Evolutionary conservation across 2,888 invertebrate genomes (phyloP), one percentile per base, ranked within the genome.

Genomic region (Serripes groenlandicus): DNA sequence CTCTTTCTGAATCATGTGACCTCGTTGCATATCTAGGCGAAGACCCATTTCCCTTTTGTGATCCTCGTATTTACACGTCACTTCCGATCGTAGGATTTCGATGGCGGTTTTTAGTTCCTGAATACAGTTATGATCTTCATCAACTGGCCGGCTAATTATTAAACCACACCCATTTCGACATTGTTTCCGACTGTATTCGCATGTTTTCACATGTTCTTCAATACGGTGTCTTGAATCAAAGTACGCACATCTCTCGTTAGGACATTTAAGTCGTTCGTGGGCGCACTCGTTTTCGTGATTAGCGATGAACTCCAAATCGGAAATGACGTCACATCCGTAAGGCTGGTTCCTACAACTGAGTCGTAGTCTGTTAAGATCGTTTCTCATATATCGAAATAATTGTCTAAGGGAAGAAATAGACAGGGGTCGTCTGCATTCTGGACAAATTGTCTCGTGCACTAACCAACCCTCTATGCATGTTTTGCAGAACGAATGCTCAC

Each of bases 401-500:
- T 90, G 90, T 56, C 88, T 83, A 15, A 93, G 87, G 28, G 89
- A 77, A 0, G 88, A 81, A 0, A 76, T 18, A 1, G 85, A 71
- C 15, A 93, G 82, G 5, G 85, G 86, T 60, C 81, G 83, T 60
- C 93, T 80, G 88, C 92, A 92, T 62, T 92, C 92, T 7, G 93
- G 93, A 81, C 93, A 93, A 26, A 85, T 85, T 49, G 83, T 89
- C 73, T 93, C 92, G 54, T 91, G 88, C 9, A 90, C 90, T 3
- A 93, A 85, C 93, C 92, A 93, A 23, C 86, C 92, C 35, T 89
- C 87, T 35, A 93, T 93, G 73, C 93, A 93, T 4, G 82, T 34
- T 49, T 88, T 79, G 82, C 93, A 93, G 85, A 88, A 93, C n/a
- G 92, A 91, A 81, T 93, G 92, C 70, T 93, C 92, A 81, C 93